Percentiles rank a stretch among this genome's conserved stretches.
Evolutionary conservation across 1,140 invertebrate species (phyloP).

Genomic region (Nephila pilipes): DNA sequence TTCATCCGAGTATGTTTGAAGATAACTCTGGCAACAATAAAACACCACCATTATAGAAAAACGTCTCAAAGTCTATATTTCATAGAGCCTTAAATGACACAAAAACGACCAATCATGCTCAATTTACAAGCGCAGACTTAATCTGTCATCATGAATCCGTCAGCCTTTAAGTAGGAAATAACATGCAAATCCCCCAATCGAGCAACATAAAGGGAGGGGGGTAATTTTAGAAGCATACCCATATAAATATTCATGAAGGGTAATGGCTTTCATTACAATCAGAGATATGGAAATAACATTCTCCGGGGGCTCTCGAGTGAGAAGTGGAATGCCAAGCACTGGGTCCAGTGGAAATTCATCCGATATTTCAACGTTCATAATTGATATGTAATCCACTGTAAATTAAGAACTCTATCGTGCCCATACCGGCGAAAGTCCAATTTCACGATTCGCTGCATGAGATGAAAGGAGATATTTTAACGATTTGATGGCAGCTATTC

Average conservation of each 20-base stretch:
- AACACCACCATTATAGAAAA: background rate
- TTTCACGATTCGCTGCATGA: background rate
- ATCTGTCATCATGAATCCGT: background rate
- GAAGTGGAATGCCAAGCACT: background rate
- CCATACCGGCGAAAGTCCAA: background rate
- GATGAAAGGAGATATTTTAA: background rate
- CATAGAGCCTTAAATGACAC: background rate
- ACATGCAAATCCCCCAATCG: background rate
- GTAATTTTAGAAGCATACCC: background rate
- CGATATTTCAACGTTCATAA: background rate
- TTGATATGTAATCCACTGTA: slow-evolving; percentile 18
- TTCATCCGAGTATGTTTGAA: background rate
- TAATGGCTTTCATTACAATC: background rate
- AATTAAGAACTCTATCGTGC: slow-evolving; percentile 16
- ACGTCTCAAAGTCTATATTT: too few relatives aligned
- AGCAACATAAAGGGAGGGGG: too few relatives aligned
- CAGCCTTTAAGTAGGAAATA: background rate
- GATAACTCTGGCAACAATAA: background rate
- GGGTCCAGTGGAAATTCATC: background rate
- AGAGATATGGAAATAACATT: slow-evolving; percentile 1
- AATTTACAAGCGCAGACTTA: background rate
- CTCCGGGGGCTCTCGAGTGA: background rate
- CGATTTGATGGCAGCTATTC: background rate
- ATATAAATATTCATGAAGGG: background rate
- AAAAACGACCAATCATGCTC: background rate